These are phyloP conservation scores for Ciconia boyciana DNA, from an alignment of 2,113 vertebrate species.

Conservation along the genomic window DNA sequence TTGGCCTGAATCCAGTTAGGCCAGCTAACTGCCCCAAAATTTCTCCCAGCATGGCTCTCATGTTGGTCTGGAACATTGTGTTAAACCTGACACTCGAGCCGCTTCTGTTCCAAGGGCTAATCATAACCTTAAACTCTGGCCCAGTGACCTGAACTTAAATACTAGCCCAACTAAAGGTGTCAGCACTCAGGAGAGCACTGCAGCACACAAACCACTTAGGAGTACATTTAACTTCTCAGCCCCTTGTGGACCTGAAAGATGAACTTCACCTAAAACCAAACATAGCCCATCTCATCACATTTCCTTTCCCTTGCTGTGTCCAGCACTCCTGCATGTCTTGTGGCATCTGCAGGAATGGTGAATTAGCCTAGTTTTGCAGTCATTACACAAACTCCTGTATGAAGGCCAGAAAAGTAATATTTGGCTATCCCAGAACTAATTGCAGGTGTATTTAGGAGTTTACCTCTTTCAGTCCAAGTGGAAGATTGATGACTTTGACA, in stretches of 20 bases:
- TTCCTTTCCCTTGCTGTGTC: neutral
- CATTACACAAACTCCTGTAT: neutral
- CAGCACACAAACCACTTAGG: neutral
- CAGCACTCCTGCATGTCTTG: neutral
- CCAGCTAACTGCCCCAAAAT: neutral
- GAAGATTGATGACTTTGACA: neutral
- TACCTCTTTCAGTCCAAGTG: neutral
- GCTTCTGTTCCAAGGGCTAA: neutral
- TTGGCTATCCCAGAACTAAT: neutral
- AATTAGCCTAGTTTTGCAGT: neutral
- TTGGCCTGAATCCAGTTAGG: neutral
- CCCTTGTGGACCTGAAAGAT: neutral
- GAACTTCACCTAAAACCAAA: neutral
- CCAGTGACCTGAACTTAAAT: neutral
- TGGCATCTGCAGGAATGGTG: neutral
- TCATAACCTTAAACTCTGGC: neutral
- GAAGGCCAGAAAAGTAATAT: neutral
- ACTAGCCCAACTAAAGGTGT: neutral
- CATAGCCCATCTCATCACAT: neutral
- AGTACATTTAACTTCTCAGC: neutral
- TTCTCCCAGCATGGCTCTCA: neutral
- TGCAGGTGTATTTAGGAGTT: neutral
- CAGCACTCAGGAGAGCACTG: neutral
- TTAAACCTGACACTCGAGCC: neutral
- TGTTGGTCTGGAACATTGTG: neutral